Base-by-base conservation (phyloP, 1,140 invertebrate genomes). In the Pogonomyrmex barbatus region DNA sequence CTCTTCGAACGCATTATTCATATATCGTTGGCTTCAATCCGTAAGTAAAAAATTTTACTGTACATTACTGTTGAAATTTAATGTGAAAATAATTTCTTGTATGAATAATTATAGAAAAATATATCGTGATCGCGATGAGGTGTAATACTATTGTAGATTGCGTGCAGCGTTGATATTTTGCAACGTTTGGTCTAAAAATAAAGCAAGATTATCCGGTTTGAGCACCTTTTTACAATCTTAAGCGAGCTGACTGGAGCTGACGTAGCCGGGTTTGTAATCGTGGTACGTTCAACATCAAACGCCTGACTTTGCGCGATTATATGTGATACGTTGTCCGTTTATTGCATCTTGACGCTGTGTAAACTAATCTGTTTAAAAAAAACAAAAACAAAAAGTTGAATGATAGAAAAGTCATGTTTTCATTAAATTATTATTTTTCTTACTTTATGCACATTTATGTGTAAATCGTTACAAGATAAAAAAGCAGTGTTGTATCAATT, bases 401-500 rank as follows among this genome's bases (percentile, higher is more conserved):
- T 33, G 1, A 39, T 67, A 54, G 8, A 17, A 14, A 45, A 33
- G 24, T 24, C 24, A 36, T 36, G 9, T 5, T 82, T 73, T 12
- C 30, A 9, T 36, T 45, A 56, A 45, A 42, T 52, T 24, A 45
- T 67, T 42, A 45, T 14, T 56, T 73, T 47, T 6, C 47, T 60
- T 60, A 30, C 10, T 62, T 33, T 2, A 63, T 45, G 4, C 14
- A 12, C 50, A 42, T 54, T 68, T 70, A 47, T 14, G n/a, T 14
- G 30, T 45, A 81, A 81, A 42, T 33, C 33, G 33, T 47, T 60
- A 82, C 33, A 50, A 76, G 58, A n/a, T 52, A 36, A 45, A 24
- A 58, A 24, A 52, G 91, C 92, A 92, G 91, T 92, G 92, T 93
- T 94, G 91, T 91, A 88, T 91, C 63, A 93, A 93, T 94, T 94